These are phyloP conservation scores for Oncorhynchus nerka DNA, from an alignment of 2,113 vertebrate species.

Conservation along the genomic window DNA sequence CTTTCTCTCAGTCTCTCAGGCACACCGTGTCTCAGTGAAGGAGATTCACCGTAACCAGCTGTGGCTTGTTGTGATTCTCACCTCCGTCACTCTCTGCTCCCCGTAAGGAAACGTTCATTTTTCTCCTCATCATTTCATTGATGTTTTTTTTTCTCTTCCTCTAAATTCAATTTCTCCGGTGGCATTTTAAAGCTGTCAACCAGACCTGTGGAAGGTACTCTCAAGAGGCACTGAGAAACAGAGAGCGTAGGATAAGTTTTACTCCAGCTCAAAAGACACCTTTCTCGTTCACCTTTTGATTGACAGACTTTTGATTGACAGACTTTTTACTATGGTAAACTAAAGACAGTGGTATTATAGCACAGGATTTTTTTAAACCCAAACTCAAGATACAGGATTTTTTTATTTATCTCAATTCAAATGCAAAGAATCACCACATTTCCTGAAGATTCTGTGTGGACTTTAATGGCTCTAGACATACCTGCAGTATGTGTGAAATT, in stretches of 20 bases:
- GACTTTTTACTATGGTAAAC: neutral
- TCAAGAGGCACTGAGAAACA: conserved; percentile 13
- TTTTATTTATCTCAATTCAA: conserved; percentile 16
- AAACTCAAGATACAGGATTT: conserved; percentile 22
- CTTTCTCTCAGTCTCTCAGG: conserved; percentile 11
- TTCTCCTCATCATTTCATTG: conserved; percentile 27
- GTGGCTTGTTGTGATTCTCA: conserved; percentile 49
- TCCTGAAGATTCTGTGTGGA: conserved; percentile 14
- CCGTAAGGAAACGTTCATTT: neutral
- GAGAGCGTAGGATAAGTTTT: conserved; percentile 22
- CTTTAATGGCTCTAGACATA: conserved; percentile 54
- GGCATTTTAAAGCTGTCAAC: conserved; percentile 16
- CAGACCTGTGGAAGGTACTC: conserved; percentile 30
- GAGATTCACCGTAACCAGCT: conserved; percentile 55
- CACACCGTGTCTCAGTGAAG: conserved; percentile 41
- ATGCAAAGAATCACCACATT: conserved; percentile 3
- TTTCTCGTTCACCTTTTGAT: conserved; percentile 11
- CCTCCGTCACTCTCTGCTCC: conserved; percentile 7
- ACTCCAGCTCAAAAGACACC: conserved; percentile 16
- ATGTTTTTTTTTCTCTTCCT: conserved; percentile 21
- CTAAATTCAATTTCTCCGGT: conserved; percentile 8
- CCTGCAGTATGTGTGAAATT: conserved; percentile 54
- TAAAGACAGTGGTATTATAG: conserved; percentile 23
- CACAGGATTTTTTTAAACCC: conserved; percentile 7
- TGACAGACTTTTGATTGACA: no score